Conservation (phyloP, 2,797 vertebrate species). For the Acanthurus tractus region DNA sequence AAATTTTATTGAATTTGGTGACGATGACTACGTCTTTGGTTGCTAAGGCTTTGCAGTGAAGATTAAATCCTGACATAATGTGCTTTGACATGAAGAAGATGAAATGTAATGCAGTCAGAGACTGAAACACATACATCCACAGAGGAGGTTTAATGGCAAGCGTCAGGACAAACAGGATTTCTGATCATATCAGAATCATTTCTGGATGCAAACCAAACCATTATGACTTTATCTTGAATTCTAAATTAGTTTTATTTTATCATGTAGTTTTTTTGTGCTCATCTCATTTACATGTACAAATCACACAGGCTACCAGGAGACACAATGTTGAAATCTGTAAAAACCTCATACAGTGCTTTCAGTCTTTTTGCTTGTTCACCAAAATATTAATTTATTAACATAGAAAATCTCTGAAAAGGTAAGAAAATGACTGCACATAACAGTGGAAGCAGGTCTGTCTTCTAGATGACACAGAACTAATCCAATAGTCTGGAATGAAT, state of each 20-base stretch:
- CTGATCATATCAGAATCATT: background rate
- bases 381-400: background rate
- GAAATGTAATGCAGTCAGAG: constrained; percentile 7
- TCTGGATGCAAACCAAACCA: background rate
- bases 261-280: background rate
- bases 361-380: background rate
- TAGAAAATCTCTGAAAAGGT: background rate
- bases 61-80: constrained; percentile 26
- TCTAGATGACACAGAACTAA: no score
- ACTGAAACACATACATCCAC: background rate
- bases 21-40: background rate
- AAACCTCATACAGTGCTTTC: background rate
- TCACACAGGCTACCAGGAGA: background rate
- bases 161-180: constrained; percentile 12
- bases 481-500: constrained; percentile 11
- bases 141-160: constrained; percentile 8
- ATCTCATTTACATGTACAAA: background rate
- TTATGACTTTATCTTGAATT: background rate
- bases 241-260: background rate
- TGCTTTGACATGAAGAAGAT: constrained; percentile 19
- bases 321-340: background rate
- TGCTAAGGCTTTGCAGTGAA: background rate
- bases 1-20: background rate
- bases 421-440: background rate
- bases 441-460: constrained; percentile 8